A percentile compares a stretch with the other conserved stretches of the same genome.
These are phyloP conservation scores for Promerops cafer DNA, from an alignment of 2,113 vertebrate species.

Conservation along the genomic window DNA sequence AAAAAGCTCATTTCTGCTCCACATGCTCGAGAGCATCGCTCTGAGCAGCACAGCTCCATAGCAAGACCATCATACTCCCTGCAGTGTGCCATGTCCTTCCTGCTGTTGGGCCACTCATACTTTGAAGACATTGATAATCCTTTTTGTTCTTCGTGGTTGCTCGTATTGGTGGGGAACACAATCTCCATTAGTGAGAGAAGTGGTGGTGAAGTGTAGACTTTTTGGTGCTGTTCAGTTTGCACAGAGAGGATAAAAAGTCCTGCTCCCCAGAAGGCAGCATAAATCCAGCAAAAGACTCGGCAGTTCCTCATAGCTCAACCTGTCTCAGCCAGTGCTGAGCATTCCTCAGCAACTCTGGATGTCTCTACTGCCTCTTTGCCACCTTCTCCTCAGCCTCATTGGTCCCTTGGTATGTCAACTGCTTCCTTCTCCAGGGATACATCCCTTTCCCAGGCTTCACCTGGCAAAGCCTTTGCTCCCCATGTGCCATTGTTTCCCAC, in stretches of 20 bases:
- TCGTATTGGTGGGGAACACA: fast-evolving
- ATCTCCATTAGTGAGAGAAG: neutral
- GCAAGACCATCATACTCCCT: neutral
- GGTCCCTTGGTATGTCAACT: neutral
- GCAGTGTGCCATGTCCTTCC: fast-evolving
- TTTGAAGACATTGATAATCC: neutral
- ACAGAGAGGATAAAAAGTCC: neutral
- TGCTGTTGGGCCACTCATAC: neutral
- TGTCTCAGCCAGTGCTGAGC: neutral
- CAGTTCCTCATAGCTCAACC: neutral
- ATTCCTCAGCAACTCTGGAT: neutral
- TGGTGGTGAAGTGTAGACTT: neutral
- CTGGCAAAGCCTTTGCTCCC: neutral
- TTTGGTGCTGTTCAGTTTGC: neutral
- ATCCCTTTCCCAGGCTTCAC: neutral
- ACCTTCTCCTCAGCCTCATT: neutral
- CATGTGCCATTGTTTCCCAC: neutral
- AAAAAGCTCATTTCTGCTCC: neutral
- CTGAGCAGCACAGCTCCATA: neutral
- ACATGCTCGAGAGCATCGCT: neutral
- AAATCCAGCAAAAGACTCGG: neutral
- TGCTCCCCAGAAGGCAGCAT: neutral
- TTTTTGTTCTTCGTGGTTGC: neutral
- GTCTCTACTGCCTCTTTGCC: neutral
- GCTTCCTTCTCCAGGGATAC: neutral